Base-by-base conservation (phyloP, 1,140 invertebrate species). In the Anoplolepis gracilipes region DNA sequence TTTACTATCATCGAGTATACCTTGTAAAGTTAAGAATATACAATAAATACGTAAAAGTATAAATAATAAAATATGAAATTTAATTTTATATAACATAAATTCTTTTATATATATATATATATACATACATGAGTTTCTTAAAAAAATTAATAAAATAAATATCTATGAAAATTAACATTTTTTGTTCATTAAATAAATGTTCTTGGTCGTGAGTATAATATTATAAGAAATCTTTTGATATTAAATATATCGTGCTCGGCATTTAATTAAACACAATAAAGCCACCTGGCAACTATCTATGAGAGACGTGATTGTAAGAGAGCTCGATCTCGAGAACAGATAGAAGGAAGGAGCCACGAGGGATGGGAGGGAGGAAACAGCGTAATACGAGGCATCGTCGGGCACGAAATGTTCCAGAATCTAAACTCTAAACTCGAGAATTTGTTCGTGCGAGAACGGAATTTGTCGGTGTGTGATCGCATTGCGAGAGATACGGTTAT, bases 401-500 rank as follows among this genome's bases (percentile, higher is more conserved):
- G 49, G 55, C 67, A 65, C 67, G 78, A 73, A 73, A 82, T 73
- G 67, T 73, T 73, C 55, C 25, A 39, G 67, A 72, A 82, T 82
- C 67, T 72, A 81, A 81, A 81, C 49, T 81, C 53, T 59, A 59
- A 82, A 82, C 78, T 82, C 67, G 78, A 39, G 57, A 67, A 86
- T 84, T 86, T 64, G 69, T 69, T 81, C 82, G 69, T 59, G 81
- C 67, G 65, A 84, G 70, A 73, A 59, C 61, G 75, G 78, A 88
- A 88, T 88, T 85, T 79, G 75, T 81, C 87, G 87, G 55, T 39
- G 65, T 39, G 65, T 85, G 84, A 88, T 88, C 87, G 62, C 73
- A 39, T 53, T 30, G 49, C 59, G n/a, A 53, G 36, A 79, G 84
- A 78, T 79, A 78, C 85, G 79, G 19, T 33, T 59, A 75, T 28